Conservation (phyloP, 2,888 invertebrate species). For the Cynaeus angustus region DNA sequence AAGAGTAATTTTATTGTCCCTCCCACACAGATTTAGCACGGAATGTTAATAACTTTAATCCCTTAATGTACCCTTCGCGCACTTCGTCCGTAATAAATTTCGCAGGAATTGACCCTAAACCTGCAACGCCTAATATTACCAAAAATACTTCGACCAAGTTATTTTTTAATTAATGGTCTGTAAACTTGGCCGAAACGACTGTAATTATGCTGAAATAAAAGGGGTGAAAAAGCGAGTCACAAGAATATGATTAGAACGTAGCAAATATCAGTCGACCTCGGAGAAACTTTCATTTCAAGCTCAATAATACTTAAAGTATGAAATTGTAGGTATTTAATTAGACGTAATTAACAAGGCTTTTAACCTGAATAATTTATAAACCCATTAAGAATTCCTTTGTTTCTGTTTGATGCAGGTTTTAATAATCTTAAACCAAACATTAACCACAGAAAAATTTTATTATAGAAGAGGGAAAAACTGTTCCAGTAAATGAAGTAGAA, state of each 20-base stretch:
- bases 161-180: conserved; percentile 34
- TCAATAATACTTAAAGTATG: not conserved
- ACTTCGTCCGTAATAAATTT: conserved; percentile 18
- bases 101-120: conserved; percentile 25
- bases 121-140: conserved; percentile 13
- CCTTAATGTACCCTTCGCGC: conserved; percentile 35
- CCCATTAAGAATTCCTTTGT: conserved; percentile 26
- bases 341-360: conserved; percentile 26
- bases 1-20: conserved; percentile 28
- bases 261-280: not conserved
- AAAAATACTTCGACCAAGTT: conserved; percentile 28
- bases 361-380: conserved; percentile 28
- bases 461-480: conserved; percentile 19
- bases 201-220: conserved; percentile 12
- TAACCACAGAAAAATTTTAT: conserved; percentile 21
- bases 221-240: conserved; percentile 7
- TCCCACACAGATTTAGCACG: conserved; percentile 17
- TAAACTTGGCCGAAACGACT: conserved; percentile 12
- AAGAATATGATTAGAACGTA: too few species aligned
- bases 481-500: conserved; percentile 13
- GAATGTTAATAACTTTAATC: conserved; percentile 37
- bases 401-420: conserved; percentile 21
- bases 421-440: too few species aligned
- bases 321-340: conserved; percentile 33
- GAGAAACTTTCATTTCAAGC: conserved; percentile 19